Conservation (phyloP, 1,140 invertebrate genomes). For the Hestina assimilis region DNA sequence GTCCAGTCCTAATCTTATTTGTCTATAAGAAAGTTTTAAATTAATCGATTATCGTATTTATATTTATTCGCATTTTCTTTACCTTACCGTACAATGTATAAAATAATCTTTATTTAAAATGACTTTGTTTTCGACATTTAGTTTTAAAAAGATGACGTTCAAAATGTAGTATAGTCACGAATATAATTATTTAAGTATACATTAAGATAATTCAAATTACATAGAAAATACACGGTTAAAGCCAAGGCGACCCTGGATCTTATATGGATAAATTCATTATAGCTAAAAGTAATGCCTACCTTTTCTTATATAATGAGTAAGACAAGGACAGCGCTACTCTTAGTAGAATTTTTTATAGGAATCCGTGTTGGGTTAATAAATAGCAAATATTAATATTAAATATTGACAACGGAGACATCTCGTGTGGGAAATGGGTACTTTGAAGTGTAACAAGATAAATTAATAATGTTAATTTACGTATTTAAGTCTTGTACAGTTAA, state of each 20-base stretch:
- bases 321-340: conserved; percentile 8
- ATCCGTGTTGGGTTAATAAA: neutral
- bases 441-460: too few relatives aligned
- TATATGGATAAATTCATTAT: neutral
- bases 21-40: neutral
- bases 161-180: conserved; percentile 9
- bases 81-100: neutral
- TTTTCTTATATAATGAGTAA: conserved; percentile 10
- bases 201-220: conserved; percentile 3
- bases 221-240: conserved; percentile 1
- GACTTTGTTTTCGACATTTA: too few relatives aligned
- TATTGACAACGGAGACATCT: neutral
- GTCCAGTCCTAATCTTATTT: too few relatives aligned
- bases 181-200: conserved; percentile 1
- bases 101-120: too few relatives aligned
- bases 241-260: neutral
- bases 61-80: neutral
- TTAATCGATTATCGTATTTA: neutral
- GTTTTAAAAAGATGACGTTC: conserved; percentile 2
- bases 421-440: neutral
- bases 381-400: conserved; percentile 5
- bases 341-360: conserved; percentile 1
- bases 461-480: too few relatives aligned
- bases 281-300: conserved; percentile 5
- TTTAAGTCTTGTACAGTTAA: too few relatives aligned